phyloP scores from a whole-genome alignment of 2,797 vertebrate species.

The Muscicapa striata region DNA sequence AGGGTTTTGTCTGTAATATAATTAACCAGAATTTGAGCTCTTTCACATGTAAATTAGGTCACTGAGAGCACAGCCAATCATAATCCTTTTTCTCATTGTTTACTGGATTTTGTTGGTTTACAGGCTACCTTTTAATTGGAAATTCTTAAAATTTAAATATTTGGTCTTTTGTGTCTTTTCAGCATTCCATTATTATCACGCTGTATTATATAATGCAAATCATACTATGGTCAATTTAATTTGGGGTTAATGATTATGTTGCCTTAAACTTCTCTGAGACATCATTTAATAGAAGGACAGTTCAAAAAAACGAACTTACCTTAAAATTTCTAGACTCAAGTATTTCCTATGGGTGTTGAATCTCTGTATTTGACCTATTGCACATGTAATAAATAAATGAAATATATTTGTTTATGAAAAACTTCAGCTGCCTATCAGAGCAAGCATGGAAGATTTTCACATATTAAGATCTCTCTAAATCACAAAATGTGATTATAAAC shows the following conservation, averaged over 20 bases:
- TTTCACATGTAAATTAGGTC: conserved; percentile 54
- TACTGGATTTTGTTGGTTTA: background rate
- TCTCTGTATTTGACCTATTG: background rate
- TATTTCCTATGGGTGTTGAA: background rate
- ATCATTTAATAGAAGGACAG: conserved; percentile 4
- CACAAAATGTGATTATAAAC: background rate
- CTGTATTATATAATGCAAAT: conserved; percentile 12
- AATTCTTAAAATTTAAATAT: background rate
- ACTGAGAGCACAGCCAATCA: background rate
- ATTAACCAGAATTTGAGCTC: conserved; percentile 39
- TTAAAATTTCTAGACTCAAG: conserved; percentile 4
- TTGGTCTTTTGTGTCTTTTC: background rate
- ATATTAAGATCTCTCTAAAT: background rate
- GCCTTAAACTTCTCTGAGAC: background rate
- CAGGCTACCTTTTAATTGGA: background rate
- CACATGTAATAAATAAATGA: background rate
- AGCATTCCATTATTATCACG: background rate
- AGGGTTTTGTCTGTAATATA: conserved; percentile 24
- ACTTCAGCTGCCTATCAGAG: background rate
- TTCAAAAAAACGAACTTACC: background rate
- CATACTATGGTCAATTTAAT: background rate
- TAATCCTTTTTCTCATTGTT: conserved; percentile 21
- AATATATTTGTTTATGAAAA: background rate
- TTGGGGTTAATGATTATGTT: background rate
- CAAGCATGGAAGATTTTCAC: background rate